Evolutionary conservation across 2,888 invertebrate species (phyloP).

Genomic region (Uloborus plumipes): DNA sequence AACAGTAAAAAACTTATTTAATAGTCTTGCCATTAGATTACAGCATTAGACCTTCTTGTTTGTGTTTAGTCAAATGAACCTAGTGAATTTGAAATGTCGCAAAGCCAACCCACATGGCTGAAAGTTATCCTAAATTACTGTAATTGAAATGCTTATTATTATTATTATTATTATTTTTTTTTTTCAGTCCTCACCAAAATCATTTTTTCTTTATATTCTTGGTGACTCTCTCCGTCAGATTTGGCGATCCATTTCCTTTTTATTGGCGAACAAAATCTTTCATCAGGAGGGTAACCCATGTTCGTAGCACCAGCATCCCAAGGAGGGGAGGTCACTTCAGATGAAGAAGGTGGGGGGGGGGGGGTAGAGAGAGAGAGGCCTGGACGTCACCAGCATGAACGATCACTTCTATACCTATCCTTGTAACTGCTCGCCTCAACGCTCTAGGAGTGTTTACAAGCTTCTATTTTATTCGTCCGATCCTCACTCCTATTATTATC

Average conservation of each 20-base stretch:
- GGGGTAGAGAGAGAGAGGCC: neutral
- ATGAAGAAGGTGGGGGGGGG: constrained; percentile 16
- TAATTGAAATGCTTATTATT: too few species aligned
- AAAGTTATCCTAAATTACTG: too few species aligned
- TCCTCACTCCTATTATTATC: constrained; percentile 61
- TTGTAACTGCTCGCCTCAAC: constrained; percentile 56
- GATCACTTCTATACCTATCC: constrained; percentile 60
- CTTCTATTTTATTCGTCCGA: constrained; percentile 58
- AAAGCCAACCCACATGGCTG: too few species aligned
- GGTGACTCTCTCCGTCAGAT: neutral
- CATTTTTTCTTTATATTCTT: too few species aligned
- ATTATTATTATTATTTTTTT: too few species aligned
- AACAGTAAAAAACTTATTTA: too few species aligned
- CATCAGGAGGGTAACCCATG: constrained; percentile 38
- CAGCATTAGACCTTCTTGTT: too few species aligned
- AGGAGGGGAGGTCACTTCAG: constrained; percentile 43
- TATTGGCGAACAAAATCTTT: constrained; percentile 43
- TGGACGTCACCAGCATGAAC: constrained; percentile 55
- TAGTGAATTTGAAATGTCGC: too few species aligned
- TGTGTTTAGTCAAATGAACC: too few species aligned
- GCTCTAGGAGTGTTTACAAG: constrained; percentile 60
- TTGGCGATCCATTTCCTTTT: constrained; percentile 39
- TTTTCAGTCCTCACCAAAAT: too few species aligned
- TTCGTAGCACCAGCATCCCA: constrained; percentile 28
- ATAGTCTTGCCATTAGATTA: too few species aligned